Percentiles rank a stretch among this genome's conserved stretches.
Evolutionary conservation across 1,140 invertebrate genomes (phyloP).

Genomic region (Conopomorpha cramerella): DNA sequence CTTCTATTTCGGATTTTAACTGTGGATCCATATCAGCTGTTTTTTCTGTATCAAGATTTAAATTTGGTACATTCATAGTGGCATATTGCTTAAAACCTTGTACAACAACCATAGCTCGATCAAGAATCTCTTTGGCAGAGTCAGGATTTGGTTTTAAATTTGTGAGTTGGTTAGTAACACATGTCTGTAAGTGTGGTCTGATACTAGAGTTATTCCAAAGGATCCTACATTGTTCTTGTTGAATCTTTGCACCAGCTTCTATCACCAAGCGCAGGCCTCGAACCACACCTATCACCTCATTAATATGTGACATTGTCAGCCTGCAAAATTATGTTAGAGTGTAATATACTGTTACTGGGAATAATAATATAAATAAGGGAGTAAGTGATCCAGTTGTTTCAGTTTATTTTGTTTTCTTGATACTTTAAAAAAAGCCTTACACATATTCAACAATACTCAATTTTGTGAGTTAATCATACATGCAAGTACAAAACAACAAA

Average conservation of each 20-base stretch:
- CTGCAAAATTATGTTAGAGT: slow-evolving; percentile 1
- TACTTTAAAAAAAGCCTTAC: too few species aligned
- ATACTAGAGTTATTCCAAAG: slow-evolving; percentile 69
- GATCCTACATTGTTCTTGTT: slow-evolving; percentile 58
- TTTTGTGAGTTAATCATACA: too few species aligned
- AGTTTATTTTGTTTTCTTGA: too few species aligned
- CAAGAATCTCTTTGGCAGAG: slow-evolving; percentile 27
- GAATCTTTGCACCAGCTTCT: slow-evolving; percentile 62
- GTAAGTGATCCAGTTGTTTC: too few species aligned
- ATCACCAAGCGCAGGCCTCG: slow-evolving; percentile 65
- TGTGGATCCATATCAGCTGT: slow-evolving; percentile 25
- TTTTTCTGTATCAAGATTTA: slow-evolving; percentile 16
- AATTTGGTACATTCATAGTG: slow-evolving; percentile 28
- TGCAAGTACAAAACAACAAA: too few species aligned
- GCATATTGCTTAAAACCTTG: slow-evolving; percentile 42
- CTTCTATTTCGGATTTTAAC: slow-evolving; percentile 38
- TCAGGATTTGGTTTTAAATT: slow-evolving; percentile 23
- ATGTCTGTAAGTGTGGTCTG: slow-evolving; percentile 45
- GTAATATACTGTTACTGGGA: too few species aligned
- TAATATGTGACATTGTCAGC: slow-evolving; percentile 60
- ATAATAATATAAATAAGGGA: too few species aligned
- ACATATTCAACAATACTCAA: too few species aligned
- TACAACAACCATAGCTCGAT: slow-evolving; percentile 30
- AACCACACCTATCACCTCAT: slow-evolving; percentile 65
- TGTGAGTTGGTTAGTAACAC: slow-evolving; percentile 34